Percentiles rank a stretch among this genome's conserved stretches.
These are phyloP conservation scores for Rhinolophus sinicus DNA, from an alignment of 2,113 vertebrate species.

Conservation along the genomic window DNA sequence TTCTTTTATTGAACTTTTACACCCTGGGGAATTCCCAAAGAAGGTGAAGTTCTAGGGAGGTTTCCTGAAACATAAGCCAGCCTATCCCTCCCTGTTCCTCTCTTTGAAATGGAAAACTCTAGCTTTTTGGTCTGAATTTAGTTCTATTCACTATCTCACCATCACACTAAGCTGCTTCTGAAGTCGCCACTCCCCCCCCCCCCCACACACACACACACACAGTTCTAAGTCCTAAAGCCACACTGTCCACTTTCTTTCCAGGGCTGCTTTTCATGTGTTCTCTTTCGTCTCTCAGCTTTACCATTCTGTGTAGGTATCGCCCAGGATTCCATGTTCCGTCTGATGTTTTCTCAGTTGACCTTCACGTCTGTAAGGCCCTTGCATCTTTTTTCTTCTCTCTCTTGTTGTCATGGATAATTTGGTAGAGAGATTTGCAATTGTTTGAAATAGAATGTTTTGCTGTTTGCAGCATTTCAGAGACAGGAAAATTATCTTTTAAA, in stretches of 20 bases:
- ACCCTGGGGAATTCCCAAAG: slow-evolving; percentile 60
- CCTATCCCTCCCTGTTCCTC: background rate
- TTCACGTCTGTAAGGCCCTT: background rate
- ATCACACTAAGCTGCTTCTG: slow-evolving; percentile 40
- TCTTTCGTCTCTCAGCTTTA: background rate
- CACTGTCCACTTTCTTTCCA: background rate
- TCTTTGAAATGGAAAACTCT: slow-evolving; percentile 69
- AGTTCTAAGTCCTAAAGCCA: slow-evolving; percentile 52
- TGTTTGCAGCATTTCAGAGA: background rate
- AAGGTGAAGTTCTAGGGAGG: slow-evolving; percentile 13
- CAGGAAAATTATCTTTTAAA: background rate
- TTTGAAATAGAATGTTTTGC: background rate
- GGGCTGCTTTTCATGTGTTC: background rate
- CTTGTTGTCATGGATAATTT: background rate
- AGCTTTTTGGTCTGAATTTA: slow-evolving; percentile 55
- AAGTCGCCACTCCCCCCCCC: background rate
- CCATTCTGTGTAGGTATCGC: background rate
- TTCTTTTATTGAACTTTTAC: slow-evolving; percentile 53
- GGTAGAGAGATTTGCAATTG: background rate
- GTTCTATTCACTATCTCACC: slow-evolving; percentile 46
- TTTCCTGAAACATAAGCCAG: slow-evolving; percentile 19
- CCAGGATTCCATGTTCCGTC: background rate
- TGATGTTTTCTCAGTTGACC: slow-evolving; percentile 33
- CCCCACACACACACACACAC: background rate
- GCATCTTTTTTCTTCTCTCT: background rate